Evolutionary conservation across 2,888 invertebrate genomes (phyloP).

Genomic region (Lingula anatina): DNA sequence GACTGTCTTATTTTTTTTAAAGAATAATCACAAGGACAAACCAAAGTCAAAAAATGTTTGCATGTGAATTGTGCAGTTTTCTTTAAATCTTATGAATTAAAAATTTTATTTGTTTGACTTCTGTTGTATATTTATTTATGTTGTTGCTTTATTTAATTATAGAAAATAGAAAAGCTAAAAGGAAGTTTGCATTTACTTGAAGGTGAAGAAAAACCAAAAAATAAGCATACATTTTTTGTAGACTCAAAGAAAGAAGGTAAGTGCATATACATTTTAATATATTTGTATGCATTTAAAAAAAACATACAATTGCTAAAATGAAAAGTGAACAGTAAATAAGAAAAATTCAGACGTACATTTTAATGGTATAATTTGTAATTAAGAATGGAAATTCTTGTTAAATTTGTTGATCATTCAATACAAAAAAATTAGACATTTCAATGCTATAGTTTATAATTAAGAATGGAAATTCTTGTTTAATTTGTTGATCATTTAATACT

Average conservation of each 20-base stretch:
- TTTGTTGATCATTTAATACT: background rate
- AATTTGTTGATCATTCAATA: no score
- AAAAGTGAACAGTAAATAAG: no score
- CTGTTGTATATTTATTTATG: slow-evolving; percentile 8
- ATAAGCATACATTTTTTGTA: slow-evolving; percentile 76
- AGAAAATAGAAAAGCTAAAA: slow-evolving; percentile 69
- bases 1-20: no score
- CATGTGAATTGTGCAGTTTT: background rate
- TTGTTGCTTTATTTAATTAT: slow-evolving; percentile 13
- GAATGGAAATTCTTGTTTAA: no score
- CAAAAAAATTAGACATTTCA: no score
- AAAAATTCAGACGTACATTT: no score
- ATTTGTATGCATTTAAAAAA: background rate
- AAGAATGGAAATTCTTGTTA: no score
- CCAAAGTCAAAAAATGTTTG: no score
- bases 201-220: slow-evolving; percentile 63
- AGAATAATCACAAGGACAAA: no score
- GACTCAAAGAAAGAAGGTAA: slow-evolving; percentile 61
- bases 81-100: background rate
- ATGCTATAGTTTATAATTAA: no score
- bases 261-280: background rate
- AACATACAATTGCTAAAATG: no score
- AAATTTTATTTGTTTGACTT: slow-evolving; percentile 3
- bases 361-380: no score
- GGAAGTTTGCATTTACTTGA: slow-evolving; percentile 78